A percentile compares a stretch with the other conserved stretches of the same genome.
Conservation (phyloP, 64 coral and sea anemone genomes). For the Anthopleura sola region DNA sequence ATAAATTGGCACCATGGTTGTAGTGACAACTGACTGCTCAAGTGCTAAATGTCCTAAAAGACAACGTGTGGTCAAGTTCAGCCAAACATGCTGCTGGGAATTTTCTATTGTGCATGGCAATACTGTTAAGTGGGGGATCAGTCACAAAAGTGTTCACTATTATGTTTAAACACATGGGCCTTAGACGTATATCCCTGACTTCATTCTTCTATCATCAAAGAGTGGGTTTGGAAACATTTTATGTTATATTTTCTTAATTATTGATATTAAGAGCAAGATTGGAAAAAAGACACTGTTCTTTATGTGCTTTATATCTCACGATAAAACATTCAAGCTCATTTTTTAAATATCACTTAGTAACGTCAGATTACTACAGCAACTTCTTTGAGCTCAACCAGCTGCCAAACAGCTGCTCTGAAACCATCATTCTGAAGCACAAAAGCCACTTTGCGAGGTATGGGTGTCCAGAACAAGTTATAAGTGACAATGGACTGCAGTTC, state of each 20-base stretch:
- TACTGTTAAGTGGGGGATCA: conserved; percentile 43
- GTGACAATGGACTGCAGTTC: too few species aligned
- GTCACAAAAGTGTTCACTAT: conserved; percentile 30
- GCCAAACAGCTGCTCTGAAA: too few species aligned
- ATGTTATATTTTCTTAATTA: not conserved
- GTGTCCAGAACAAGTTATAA: too few species aligned
- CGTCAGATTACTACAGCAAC: too few species aligned
- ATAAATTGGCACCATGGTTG: conserved; percentile 36
- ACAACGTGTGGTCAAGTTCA: conserved; percentile 42
- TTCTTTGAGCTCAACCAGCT: too few species aligned
- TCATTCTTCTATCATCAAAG: conserved; percentile 44
- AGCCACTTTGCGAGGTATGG: too few species aligned
- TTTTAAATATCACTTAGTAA: too few species aligned
- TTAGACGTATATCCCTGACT: conserved; percentile 41
- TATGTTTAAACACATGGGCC: conserved; percentile 55
- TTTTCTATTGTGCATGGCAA: conserved; percentile 51
- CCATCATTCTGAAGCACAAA: too few species aligned
- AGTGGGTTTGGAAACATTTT: conserved; percentile 19
- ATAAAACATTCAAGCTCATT: too few species aligned
- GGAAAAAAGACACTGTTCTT: too few species aligned
- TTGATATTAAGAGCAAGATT: too few species aligned
- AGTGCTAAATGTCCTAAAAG: conserved; percentile 26
- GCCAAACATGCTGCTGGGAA: conserved; percentile 51
- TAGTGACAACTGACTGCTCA: conserved; percentile 33
- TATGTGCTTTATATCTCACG: too few species aligned